phyloP scores from a whole-genome alignment of 1,140 invertebrate species.

The Papilio polyxenes region DNA sequence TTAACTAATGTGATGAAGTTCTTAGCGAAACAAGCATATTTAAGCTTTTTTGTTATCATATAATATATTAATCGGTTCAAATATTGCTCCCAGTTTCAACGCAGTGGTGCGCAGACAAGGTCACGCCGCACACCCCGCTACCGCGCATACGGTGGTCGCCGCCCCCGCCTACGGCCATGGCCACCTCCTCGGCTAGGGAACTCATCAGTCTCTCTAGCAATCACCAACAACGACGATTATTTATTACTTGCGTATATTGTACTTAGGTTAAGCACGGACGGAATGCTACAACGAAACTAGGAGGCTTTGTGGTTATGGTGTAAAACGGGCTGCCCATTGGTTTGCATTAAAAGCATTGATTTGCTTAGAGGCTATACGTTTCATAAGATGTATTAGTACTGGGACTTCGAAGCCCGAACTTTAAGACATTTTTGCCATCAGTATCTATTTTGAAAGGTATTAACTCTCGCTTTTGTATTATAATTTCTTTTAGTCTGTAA shows the following conservation, averaged over 20 bases:
- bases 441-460: slow-evolving; percentile 36
- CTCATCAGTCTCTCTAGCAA: background rate
- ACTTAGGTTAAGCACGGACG: slow-evolving; percentile 65
- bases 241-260: slow-evolving; percentile 58
- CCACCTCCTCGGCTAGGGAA: slow-evolving; percentile 60
- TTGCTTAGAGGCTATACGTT: slow-evolving; percentile 63
- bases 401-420: slow-evolving; percentile 67
- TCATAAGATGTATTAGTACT: slow-evolving; percentile 69
- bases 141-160: slow-evolving; percentile 52
- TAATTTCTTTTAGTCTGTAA: slow-evolving; percentile 76
- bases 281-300: slow-evolving; percentile 62
- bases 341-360: slow-evolving; percentile 40
- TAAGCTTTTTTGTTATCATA: background rate
- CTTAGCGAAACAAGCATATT: background rate
- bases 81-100: slow-evolving; percentile 70
- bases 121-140: slow-evolving; percentile 68
- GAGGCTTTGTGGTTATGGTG: slow-evolving; percentile 55
- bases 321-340: slow-evolving; percentile 42
- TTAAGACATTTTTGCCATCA: slow-evolving; percentile 43
- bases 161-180: slow-evolving; percentile 64
- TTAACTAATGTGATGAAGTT: too few relatives aligned
- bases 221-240: slow-evolving; percentile 54
- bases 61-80: background rate
- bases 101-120: slow-evolving; percentile 78
- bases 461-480: slow-evolving; percentile 69